These are phyloP conservation scores for Eristalis arbustorum DNA, from an alignment of 2,888 invertebrate genomes.

Conservation along the genomic window DNA sequence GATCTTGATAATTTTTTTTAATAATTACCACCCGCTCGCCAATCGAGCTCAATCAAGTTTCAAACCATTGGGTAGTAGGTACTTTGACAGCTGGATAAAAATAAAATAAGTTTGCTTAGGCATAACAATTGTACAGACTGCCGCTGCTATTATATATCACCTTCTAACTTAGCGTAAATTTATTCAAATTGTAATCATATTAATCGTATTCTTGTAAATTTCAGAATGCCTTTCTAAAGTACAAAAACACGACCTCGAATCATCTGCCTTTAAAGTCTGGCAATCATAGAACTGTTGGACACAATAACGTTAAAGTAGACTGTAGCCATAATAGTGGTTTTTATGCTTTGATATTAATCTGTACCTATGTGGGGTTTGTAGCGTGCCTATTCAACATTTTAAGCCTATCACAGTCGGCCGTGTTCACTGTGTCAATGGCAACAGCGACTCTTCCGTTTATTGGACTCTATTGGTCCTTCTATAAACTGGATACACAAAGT, in stretches of 20 bases:
- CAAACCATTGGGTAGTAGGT: too few species aligned
- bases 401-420: conserved; percentile 82
- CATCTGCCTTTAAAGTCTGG: conserved; percentile 71
- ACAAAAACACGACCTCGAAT: conserved; percentile 71
- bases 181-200: neutral
- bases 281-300: conserved; percentile 65
- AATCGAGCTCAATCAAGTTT: too few species aligned
- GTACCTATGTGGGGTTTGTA: conserved; percentile 81
- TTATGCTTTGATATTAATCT: conserved; percentile 81
- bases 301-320: conserved; percentile 68
- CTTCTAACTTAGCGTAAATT: too few species aligned
- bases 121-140: too few species aligned
- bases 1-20: too few species aligned
- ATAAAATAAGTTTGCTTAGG: too few species aligned
- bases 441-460: conserved; percentile 82
- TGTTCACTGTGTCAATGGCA: conserved; percentile 82
- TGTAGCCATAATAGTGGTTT: conserved; percentile 72
- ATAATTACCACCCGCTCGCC: too few species aligned
- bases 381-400: conserved; percentile 81
- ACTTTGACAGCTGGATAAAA: too few species aligned
- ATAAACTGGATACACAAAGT: conserved; percentile 80
- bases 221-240: conserved; percentile 69
- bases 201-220: conserved; percentile 4
- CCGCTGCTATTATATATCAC: too few species aligned
- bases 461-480: conserved; percentile 83